phyloP scores from a whole-genome alignment of 2,797 vertebrate species.

The Tapirus indicus region DNA sequence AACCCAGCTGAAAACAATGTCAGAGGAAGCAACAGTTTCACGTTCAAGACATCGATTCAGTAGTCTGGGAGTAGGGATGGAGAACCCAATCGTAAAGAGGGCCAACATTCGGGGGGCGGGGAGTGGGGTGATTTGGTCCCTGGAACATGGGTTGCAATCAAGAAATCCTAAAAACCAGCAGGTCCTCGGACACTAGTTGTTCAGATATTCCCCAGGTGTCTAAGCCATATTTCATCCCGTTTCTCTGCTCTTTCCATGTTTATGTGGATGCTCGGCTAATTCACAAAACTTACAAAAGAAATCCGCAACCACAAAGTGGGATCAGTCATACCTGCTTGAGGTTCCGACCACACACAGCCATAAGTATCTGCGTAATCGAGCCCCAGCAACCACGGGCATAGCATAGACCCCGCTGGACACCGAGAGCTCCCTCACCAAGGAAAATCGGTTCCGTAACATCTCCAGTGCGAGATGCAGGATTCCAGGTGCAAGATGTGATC shows the following conservation, averaged over 20 bases:
- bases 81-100: fast-evolving
- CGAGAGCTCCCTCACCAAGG: fast-evolving
- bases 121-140: fast-evolving
- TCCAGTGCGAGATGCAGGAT: background rate
- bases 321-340: background rate
- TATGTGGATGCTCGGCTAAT: background rate
- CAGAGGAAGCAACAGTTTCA: too few species aligned
- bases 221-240: background rate
- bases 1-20: background rate
- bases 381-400: background rate
- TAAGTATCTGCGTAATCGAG: too few species aligned
- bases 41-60: background rate
- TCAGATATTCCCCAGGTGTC: background rate
- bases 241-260: background rate
- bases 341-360: too few species aligned
- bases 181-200: fast-evolving
- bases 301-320: too few species aligned
- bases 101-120: background rate
- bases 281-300: background rate
- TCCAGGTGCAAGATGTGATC: background rate
- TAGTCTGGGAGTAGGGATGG: fast-evolving
- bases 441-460: fast-evolving
- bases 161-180: background rate
- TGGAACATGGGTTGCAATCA: fast-evolving
- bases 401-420: fast-evolving